phyloP scores from a whole-genome alignment of 2,888 invertebrate genomes.

The Agrenia bidenticulata region DNA sequence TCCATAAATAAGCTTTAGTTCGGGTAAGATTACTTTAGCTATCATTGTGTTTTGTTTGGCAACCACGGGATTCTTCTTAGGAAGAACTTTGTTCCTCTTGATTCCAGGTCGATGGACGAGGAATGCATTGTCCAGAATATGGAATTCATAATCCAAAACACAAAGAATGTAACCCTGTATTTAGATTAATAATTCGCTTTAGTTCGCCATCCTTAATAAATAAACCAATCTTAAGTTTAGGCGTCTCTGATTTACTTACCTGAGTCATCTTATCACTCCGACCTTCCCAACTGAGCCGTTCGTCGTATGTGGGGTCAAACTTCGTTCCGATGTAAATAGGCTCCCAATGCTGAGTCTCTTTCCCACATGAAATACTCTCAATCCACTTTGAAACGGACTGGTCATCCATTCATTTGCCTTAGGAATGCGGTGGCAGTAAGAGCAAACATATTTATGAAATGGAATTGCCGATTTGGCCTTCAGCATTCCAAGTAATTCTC shows the following conservation, averaged over 20 bases:
- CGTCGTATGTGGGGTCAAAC: constrained; percentile 83
- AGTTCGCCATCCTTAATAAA: too few relatives aligned
- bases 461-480: constrained; percentile 78
- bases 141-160: constrained; percentile 86
- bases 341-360: constrained; percentile 86
- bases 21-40: constrained; percentile 77
- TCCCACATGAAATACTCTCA: constrained; percentile 83
- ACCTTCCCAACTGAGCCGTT: constrained; percentile 90
- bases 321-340: constrained; percentile 91
- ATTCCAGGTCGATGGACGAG: constrained; percentile 89
- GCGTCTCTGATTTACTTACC: constrained; percentile 65
- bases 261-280: constrained; percentile 95
- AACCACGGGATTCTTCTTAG: constrained; percentile 72
- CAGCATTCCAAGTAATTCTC: constrained; percentile 68
- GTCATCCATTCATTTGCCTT: constrained; percentile 81
- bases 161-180: constrained; percentile 88
- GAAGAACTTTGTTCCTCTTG: constrained; percentile 76
- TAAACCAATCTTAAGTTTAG: too few relatives aligned
- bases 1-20: constrained; percentile 81
- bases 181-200: too few relatives aligned
- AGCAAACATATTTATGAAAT: constrained; percentile 86
- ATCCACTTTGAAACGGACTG: constrained; percentile 53
- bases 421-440: constrained; percentile 85
- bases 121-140: constrained; percentile 90
- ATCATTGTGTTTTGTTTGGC: constrained; percentile 75